Evolutionary conservation across 2,797 vertebrate species (phyloP), one percentile per base, ranked within the genome.

Genomic region (Anabacerthia variegaticeps): DNA sequence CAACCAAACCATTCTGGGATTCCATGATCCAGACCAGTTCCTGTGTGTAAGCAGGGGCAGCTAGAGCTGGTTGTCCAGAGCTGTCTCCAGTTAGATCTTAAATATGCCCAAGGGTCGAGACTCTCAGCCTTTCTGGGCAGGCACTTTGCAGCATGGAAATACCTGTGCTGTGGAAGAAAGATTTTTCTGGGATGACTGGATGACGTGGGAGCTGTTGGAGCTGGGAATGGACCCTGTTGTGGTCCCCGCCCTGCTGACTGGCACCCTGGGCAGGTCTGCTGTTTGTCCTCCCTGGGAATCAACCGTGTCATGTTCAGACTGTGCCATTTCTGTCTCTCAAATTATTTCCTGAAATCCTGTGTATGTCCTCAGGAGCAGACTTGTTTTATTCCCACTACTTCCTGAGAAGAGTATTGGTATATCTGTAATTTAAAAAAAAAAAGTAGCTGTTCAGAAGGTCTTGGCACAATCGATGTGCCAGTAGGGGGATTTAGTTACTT

Each of bases 401-500:
- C 14, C 12, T 2, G 15, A 77, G 48, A 58, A 49, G 39, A 88
- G 6, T 56, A 21, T 66, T 80, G 63, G 12, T 80, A 0, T 49
- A 34, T 88, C 68, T 82, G 58, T 65, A 79, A 93, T 76, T 75
- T 11, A 61, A 80, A 68, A 48, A 24, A 22, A 67, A 48, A 24
- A 22, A 27, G 8, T 67, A 39, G 1, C 51, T 82, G 30, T 74
- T 65, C 34, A 80, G 72, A 75, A 71, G 15, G 75, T 92, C 52
- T 30, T 85, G 21, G 78, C 58, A 41, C 67, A 71, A 55, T 26
- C 36, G 0, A 49, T 61, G 78, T 83, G 54, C 68, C 87, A 62
- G 68, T 46, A 77, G 87, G 51, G 66, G 65, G 89, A 83, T 93
- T 92, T 80, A 93, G 91, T 93, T 97, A 92, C 81, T 73, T 89